These are phyloP conservation scores for Acheta domesticus DNA, from an alignment of 2,888 invertebrate genomes.

Conservation along the genomic window DNA sequence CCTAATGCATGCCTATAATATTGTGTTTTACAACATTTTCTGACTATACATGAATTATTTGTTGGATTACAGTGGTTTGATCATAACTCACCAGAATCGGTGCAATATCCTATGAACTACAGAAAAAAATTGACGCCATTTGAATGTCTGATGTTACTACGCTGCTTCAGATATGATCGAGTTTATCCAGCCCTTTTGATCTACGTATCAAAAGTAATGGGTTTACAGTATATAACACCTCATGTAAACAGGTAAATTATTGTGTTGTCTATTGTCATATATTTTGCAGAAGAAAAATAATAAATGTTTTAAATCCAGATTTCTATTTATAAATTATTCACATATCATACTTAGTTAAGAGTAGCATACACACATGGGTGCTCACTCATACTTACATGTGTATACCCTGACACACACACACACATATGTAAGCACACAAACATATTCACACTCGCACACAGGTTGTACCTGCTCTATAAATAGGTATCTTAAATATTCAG, in stretches of 20 bases:
- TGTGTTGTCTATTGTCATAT: too few species aligned
- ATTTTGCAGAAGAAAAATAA: too few species aligned
- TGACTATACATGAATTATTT: neutral
- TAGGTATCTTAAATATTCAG: too few species aligned
- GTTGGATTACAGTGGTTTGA: neutral
- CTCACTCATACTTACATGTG: too few species aligned
- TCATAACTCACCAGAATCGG: neutral
- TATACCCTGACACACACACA: too few species aligned
- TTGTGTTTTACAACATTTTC: neutral
- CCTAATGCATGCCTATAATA: neutral
- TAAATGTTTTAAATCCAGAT: too few species aligned
- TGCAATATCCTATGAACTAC: neutral
- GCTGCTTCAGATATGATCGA: neutral
- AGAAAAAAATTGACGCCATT: neutral
- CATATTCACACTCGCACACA: too few species aligned
- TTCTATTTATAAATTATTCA: too few species aligned
- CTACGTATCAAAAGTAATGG: neutral
- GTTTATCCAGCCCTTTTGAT: neutral
- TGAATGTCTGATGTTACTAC: neutral
- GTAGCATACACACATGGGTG: too few species aligned
- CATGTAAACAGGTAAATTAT: neutral
- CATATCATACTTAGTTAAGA: too few species aligned
- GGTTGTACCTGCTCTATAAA: too few species aligned
- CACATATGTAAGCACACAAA: too few species aligned
- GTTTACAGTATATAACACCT: neutral